A percentile compares a stretch with the other conserved stretches of the same genome.
These are phyloP conservation scores for Palloptera scutellata DNA, from an alignment of 2,888 invertebrate genomes.

Conservation along the genomic window DNA sequence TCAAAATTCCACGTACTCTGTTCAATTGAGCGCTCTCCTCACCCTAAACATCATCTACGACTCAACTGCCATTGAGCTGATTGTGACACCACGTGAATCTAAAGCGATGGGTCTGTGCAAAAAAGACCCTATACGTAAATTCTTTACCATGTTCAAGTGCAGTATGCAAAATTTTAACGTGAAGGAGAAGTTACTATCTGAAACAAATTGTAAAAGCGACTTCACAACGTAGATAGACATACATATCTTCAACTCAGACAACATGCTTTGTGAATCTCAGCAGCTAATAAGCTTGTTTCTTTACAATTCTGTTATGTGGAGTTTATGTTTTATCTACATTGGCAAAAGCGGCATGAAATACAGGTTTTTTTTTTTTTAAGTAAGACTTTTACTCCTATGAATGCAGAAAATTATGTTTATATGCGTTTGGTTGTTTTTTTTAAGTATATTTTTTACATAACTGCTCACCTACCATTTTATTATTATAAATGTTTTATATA, in stretches of 20 bases:
- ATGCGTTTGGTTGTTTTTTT: no score
- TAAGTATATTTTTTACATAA: no score
- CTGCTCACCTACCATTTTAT: no score
- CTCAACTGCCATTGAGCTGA: constrained; percentile 44
- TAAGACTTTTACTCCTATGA: no score
- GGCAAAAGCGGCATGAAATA: not conserved
- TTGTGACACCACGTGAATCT: constrained; percentile 38
- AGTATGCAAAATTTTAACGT: constrained; percentile 50
- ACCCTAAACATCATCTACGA: constrained; percentile 42
- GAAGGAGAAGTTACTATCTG: constrained; percentile 41
- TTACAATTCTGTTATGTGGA: not conserved
- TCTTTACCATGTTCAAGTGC: constrained; percentile 53
- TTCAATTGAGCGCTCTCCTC: constrained; percentile 48
- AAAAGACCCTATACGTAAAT: constrained; percentile 53
- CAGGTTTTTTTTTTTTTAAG: no score
- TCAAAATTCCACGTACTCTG: constrained; percentile 41
- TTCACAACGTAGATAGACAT: not conserved
- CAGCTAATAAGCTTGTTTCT: not conserved
- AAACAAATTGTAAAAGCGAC: not conserved
- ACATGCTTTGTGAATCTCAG: no score
- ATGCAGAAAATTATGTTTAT: no score
- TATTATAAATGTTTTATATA: no score
- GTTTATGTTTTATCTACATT: constrained; percentile 3
- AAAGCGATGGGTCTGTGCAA: constrained; percentile 41
- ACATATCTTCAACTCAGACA: no score